Evolutionary conservation across 2,113 vertebrate genomes (phyloP), one percentile per base, ranked within the genome.

Genomic region (Struthidea cinerea): DNA sequence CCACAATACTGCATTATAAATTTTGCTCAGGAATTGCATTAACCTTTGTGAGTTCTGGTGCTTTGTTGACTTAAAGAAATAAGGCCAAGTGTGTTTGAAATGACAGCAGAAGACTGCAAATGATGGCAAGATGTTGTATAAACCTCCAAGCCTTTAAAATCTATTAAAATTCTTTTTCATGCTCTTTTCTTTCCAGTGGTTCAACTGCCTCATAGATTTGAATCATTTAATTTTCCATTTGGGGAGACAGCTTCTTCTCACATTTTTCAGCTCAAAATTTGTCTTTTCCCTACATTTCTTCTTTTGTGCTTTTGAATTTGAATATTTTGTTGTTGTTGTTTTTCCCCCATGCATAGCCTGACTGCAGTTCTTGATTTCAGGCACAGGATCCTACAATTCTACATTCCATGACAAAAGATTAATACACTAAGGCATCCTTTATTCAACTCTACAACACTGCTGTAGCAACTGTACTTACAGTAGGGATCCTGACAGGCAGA

Each of bases 1-100:
- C 52, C 24, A 57, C 21, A 70, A 16, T 61, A 69, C 7, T 35
- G 21, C 32, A n/a, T 68, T 90, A 68, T 49, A 69, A 83, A 80
- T 86, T 92, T 86, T 85, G 7, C 56, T 84, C 33, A 76, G 74
- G 65, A 85, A 80, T 57, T 88, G 11, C 35, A 84, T 93, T 92
- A 77, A 86, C 76, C 67, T 89, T 77, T 94, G 26, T 81, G 68
- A 80, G 44, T 65, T 86, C 64, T 84, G 15, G 27, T 56, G 35
- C 28, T 77, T 63, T 90, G 55, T 77, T 92, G 71, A 70, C 50
- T 91, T 85, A 69, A 83, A 85, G 49, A 94, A 94, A 69, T 90
- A 87, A 87, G 61, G 49, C 37, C 32, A 61, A 46, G 15, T 69
- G 18, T 4, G 13, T 76, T 79, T 80, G 50, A 67, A 83, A 22